Evolutionary conservation across 2,888 invertebrate species (phyloP), one percentile per base, ranked within the genome.

Genomic region (Platycheirus albimanus): DNA sequence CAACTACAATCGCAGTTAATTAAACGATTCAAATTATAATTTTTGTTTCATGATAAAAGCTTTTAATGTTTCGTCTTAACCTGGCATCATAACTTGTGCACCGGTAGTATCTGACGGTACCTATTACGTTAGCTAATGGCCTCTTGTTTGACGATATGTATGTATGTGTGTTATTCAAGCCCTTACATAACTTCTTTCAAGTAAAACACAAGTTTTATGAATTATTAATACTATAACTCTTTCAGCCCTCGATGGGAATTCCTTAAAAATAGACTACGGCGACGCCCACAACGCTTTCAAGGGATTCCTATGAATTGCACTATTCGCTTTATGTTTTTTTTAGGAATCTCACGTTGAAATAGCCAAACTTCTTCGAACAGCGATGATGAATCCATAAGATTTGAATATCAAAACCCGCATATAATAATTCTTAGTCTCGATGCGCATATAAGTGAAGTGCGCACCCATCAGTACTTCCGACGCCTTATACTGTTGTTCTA

Each of bases 391-490:
- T 80, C 15, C 7, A 15, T 28, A 8, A 71, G 80, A 71, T 4
- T 6, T 6, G 6, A 76, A 20, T 38, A 15, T 33, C 3, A 28
- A 66, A 61, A 19, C 79, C 79, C 30, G 61, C 61, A 43, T 63
- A 38, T 2, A 51, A 69, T 54, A n/a, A n/a, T 54, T 33, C 41
- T 17, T 20, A 4, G 51, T 51, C 19, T 49, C 17, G 51, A 66
- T 51, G 70, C 49, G 24, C 79, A 61, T n/a, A n/a, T n/a, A n/a
- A n/a, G n/a, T n/a, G n/a, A n/a, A n/a, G n/a, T 51, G 80, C 70
- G 30, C 83, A 77, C 77, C 83, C 69, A n/a, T n/a, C n/a, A 83
- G 77, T 78, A 83, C 83, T 69, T 83, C 83, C 83, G 83, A 72
- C 83, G 83, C 83, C 83, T 51, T 78, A 72, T 49, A 33, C 36